Evolutionary conservation across 2,113 vertebrate genomes (phyloP).

Genomic region (Cichladusa arquata): DNA sequence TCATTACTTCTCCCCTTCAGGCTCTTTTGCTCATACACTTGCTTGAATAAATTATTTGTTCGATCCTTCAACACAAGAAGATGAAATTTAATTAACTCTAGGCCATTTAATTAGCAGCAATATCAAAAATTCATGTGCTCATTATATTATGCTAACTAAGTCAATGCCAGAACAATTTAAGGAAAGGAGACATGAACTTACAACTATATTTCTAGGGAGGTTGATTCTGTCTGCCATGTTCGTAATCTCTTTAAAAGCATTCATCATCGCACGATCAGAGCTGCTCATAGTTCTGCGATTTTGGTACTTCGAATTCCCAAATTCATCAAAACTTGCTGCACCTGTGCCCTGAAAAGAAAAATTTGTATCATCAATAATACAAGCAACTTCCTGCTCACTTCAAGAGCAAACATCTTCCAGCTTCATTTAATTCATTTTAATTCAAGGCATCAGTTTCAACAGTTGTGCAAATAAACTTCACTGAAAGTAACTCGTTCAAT

Average conservation of each 20-base stretch:
- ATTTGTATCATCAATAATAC: neutral
- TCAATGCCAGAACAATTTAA: constrained; percentile 60
- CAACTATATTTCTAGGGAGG: constrained; percentile 96
- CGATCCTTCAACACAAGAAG: constrained; percentile 86
- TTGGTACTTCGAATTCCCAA: constrained; percentile 98
- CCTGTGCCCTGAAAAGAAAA: constrained; percentile 86
- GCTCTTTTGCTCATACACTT: constrained; percentile 99
- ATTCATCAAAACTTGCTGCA: constrained; percentile 97
- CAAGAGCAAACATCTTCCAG: neutral
- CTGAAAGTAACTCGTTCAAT: neutral
- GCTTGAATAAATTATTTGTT: constrained; percentile 99
- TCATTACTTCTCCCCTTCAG: constrained; percentile 97
- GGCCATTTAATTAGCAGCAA: constrained; percentile 72
- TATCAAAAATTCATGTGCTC: constrained; percentile 74
- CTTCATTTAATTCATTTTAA: neutral
- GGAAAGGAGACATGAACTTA: constrained; percentile 71
- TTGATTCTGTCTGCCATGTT: constrained; percentile 99
- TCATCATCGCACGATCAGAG: constrained; percentile 97
- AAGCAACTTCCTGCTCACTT: neutral
- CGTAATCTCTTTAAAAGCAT: constrained; percentile 97
- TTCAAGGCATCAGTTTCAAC: neutral
- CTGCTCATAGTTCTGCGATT: constrained; percentile 98
- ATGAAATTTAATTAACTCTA: constrained; percentile 73
- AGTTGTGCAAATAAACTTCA: neutral
- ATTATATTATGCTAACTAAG: constrained; percentile 73